Evolutionary conservation across 1,140 invertebrate genomes (phyloP), one percentile per base, ranked within the genome.

Genomic region (Drosophila lacertosa): DNA sequence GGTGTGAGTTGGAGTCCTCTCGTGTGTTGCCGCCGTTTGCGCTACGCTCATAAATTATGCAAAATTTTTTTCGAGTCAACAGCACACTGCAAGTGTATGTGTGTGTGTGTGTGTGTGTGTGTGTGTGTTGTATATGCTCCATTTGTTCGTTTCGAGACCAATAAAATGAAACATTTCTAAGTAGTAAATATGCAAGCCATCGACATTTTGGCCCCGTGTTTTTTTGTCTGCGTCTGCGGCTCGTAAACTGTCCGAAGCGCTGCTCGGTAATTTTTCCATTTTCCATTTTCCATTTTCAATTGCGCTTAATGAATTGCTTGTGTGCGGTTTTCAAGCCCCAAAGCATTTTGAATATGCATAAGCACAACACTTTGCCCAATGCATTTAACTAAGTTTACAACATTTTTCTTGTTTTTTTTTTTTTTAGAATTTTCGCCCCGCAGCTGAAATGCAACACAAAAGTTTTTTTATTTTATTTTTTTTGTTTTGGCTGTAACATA

Each of bases 121-220:
- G 54, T 22, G 18, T 35, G 47, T 71, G 59, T 44, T 62, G 66
- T 65, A 42, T 74, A 73, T 74, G 71, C 86, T 76, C 80, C 77
- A 89, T 89, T 89, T 89, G 86, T 89, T 89, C 86, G 79, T 89
- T 89, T 79, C 86, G 86, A 89, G 88, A 89, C 86, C 86, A 89
- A 89, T 89, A 89, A 89, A 89, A 82, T 86, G 77, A 78, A 81
- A 89, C 83, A 82, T 88, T 88, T 78, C 59, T 75, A 86, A 82
- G 82, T 88, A 69, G 83, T 88, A 86, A 86, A 86, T 86, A 86
- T 82, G 82, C 78, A 82, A 67, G 62, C 81, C 75, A 80, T 84
- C 64, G 77, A 69, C 65, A 72, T 67, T 60, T 60, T 60, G 53
- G 29, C 37, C 48, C 48, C 59, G 22, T 33, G 35, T 22, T 48